Evolutionary conservation across 2,797 vertebrate genomes (phyloP).

Genomic region (Momotus momota): DNA sequence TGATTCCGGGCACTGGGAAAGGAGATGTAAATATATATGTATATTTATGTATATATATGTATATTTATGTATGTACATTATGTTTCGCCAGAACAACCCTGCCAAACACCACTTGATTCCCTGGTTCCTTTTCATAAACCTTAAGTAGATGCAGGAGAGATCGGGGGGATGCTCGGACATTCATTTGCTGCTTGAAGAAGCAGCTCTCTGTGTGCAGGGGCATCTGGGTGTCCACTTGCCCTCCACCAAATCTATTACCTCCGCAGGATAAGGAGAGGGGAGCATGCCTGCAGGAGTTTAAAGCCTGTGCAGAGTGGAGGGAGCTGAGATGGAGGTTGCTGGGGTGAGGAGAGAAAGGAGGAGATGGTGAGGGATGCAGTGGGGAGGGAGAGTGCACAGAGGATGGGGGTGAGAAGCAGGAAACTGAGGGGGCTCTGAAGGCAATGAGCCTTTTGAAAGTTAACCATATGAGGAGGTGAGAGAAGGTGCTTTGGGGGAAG

Average conservation of each 20-base stretch:
- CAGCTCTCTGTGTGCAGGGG: neutral
- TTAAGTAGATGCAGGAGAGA: neutral
- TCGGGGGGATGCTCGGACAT: neutral
- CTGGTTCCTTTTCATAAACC: neutral
- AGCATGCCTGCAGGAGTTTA: neutral
- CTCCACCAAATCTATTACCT: neutral
- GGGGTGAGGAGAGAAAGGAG: neutral
- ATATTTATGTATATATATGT: neutral
- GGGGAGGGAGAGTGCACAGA: neutral
- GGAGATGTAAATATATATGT: neutral
- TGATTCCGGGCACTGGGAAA: constrained; percentile 55
- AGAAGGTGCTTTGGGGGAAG: neutral
- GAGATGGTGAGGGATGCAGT: neutral
- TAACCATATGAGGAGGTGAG: neutral
- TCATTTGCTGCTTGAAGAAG: neutral
- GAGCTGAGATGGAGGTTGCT: neutral
- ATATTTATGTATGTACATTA: neutral
- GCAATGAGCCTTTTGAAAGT: neutral
- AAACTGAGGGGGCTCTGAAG: neutral
- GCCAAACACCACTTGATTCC: neutral
- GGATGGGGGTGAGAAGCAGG: neutral
- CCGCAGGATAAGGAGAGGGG: neutral
- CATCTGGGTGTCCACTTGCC: neutral
- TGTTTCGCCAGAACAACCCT: neutral
- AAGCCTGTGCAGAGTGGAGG: neutral